Evolutionary conservation across 2,797 vertebrate species (phyloP).

Genomic region (Chrosomus eos): DNA sequence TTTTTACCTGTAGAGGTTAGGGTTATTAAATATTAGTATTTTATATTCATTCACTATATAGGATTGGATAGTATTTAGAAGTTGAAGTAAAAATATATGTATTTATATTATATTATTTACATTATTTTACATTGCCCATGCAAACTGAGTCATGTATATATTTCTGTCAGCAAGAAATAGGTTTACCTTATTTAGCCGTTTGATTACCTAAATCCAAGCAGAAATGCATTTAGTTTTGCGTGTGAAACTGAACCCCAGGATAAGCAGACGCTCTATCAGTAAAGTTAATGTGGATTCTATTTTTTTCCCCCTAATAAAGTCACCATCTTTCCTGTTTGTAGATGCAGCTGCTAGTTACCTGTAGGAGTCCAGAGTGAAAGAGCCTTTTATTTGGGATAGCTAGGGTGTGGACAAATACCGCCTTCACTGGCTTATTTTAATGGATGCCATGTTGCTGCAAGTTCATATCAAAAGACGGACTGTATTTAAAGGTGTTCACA

Average conservation of each 20-base stretch:
- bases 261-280: neutral
- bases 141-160: neutral
- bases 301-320: neutral
- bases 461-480: slow-evolving; percentile 33
- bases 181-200: neutral
- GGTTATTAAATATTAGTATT: neutral
- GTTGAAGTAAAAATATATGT: neutral
- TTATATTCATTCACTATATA: neutral
- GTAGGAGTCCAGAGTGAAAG: slow-evolving; percentile 44
- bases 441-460: slow-evolving; percentile 34
- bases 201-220: neutral
- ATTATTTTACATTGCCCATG: slow-evolving; percentile 6
- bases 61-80: neutral
- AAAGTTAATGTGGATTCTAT: slow-evolving; percentile 11
- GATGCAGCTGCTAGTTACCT: slow-evolving; percentile 35
- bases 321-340: slow-evolving; percentile 30
- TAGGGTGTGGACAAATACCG: slow-evolving; percentile 43
- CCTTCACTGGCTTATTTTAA: slow-evolving; percentile 47
- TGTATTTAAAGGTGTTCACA: slow-evolving; percentile 34
- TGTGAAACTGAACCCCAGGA: neutral
- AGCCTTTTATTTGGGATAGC: slow-evolving; percentile 56
- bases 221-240: slow-evolving; percentile 14
- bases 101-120: neutral
- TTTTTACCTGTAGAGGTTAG: slow-evolving; percentile 32
- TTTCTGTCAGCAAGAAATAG: slow-evolving; percentile 6